Evolutionary conservation across 2,888 invertebrate genomes (phyloP).

Genomic region (Tachina lurida): DNA sequence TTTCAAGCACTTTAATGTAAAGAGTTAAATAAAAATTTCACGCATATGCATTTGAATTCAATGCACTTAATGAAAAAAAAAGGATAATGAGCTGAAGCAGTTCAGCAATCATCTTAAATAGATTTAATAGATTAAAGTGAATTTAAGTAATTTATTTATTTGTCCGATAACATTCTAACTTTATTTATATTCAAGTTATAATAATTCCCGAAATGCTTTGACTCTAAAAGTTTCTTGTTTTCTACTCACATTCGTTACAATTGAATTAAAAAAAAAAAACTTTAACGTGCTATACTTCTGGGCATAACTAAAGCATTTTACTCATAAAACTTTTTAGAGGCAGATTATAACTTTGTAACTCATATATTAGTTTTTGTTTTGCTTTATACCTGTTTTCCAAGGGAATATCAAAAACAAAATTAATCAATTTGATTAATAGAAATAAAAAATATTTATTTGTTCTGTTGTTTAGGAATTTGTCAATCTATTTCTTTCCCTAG

Average conservation of each 20-base stretch:
- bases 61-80: not conserved
- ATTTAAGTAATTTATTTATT: too few relatives aligned
- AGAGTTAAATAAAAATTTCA: conserved; percentile 20
- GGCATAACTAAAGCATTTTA: conserved; percentile 56
- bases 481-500: too few relatives aligned
- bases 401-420: not conserved
- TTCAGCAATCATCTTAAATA: not conserved
- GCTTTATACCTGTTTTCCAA: not conserved
- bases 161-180: too few relatives aligned
- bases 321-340: conserved; percentile 45
- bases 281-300: conserved; percentile 61
- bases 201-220: not conserved
- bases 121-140: too few relatives aligned
- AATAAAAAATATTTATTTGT: too few relatives aligned
- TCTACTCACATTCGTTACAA: not conserved
- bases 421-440: too few relatives aligned
- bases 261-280: conserved; percentile 18
- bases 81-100: not conserved
- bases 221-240: conserved; percentile 2
- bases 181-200: not conserved
- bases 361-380: conserved; percentile 8
- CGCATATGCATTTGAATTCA: conserved; percentile 36
- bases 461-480: too few relatives aligned
- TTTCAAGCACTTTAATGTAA: conserved; percentile 13
- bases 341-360: conserved; percentile 36